Evolutionary conservation across 2,888 invertebrate genomes (phyloP).

Genomic region (Lydus trimaculatus): DNA sequence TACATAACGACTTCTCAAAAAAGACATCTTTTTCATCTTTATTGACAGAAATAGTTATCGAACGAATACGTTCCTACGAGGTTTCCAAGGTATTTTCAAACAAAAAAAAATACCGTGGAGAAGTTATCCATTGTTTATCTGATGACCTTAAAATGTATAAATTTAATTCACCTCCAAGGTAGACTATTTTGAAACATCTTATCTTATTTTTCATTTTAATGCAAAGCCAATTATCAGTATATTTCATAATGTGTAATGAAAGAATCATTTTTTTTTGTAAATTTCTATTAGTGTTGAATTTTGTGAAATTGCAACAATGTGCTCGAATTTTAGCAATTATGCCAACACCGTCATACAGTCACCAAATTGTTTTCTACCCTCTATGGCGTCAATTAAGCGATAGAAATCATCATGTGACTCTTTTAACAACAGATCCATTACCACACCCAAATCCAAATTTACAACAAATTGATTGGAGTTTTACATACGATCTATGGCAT

Average conservation of each 20-base stretch:
- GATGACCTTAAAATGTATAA: not conserved
- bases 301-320: constrained; percentile 11
- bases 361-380: constrained; percentile 60
- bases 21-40: too few species aligned
- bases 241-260: not conserved
- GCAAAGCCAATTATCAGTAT: not conserved
- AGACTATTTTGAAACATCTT: constrained; percentile 67
- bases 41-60: too few species aligned
- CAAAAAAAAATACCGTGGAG: too few species aligned
- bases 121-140: not conserved
- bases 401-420: constrained; percentile 62
- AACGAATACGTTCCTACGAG: too few species aligned
- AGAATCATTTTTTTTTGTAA: not conserved
- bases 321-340: constrained; percentile 42
- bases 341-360: constrained; percentile 52
- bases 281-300: not conserved
- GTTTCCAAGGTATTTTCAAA: too few species aligned
- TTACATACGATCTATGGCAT: constrained; percentile 46
- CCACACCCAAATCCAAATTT: too few species aligned
- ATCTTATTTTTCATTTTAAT: constrained; percentile 45
- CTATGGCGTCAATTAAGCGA: constrained; percentile 59
- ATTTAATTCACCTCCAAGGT: constrained; percentile 65
- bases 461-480: constrained; percentile 57
- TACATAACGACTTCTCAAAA: too few species aligned
- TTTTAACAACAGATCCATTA: constrained; percentile 60